Base-by-base conservation (phyloP, 2,888 invertebrate species). In the Rugalucina vietnamica region DNA sequence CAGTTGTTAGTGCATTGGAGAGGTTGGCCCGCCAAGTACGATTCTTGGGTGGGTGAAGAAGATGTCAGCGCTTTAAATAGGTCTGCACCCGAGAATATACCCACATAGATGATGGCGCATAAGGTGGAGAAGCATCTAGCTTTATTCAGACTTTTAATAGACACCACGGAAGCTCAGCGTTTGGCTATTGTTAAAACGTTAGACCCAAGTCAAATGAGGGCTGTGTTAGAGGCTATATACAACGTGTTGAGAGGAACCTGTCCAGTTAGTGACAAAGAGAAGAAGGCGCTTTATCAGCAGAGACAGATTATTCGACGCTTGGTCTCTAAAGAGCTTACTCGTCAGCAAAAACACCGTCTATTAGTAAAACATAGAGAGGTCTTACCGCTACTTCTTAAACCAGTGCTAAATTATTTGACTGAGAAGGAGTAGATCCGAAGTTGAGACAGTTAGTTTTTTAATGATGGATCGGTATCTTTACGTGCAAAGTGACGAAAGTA, bases 11-110 rank as follows among this genome's bases (percentile, higher is more conserved):
- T 79, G 21, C 75, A 79, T 12, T 83, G 79, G 79, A 83, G 76
- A 72, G 78, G 82, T 12, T 82, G 82, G 82, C 57, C 79, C 10
- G 71, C 79, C 27, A 82, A 82, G 60, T 83, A 76, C 65, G 79
- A 83, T 43, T 49, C 83, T 1, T 83, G 83, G 83, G 3, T 83
- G 18, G 43, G n/a, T 14, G 72, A 37, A 43, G 18, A 34, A 10
- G 72, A 72, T 27, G 10, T 72, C 12, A 34, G 27, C 21, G n/a
- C 18, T 72, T 18, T 72, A 72, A 72, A 36, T 71, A 71, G 34
- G 8, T 21, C n/a, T 60, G 60, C 21, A n/a, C 2, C 34, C 71
- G 34, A 14, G 21, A 1, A 14, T 29, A 14, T 1, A 37, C 21
- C 71, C 1, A 10, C 70, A 70, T 70, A 70, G 29, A 27, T 10